Evolutionary conservation across 2,113 vertebrate species (phyloP).

Genomic region (Notiomystis cincta): DNA sequence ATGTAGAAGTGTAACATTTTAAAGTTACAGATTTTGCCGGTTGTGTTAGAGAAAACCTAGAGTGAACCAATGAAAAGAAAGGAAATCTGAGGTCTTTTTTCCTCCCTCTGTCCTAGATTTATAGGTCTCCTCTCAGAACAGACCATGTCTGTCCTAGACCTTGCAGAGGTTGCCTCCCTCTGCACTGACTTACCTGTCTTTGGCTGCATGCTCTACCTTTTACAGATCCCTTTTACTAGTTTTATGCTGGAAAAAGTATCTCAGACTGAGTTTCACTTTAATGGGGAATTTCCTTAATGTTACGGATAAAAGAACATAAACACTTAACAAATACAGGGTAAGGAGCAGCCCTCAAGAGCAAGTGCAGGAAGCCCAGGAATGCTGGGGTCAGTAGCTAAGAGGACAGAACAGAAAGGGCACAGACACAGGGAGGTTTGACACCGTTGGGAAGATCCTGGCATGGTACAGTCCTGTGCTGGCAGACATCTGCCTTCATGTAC

Average conservation of each 20-base stretch:
- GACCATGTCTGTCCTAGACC: background rate
- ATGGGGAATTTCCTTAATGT: background rate
- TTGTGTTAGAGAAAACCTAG: background rate
- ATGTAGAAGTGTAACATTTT: background rate
- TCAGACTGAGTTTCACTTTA: background rate
- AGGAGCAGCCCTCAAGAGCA: background rate
- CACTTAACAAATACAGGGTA: background rate
- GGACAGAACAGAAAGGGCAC: background rate
- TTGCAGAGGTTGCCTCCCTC: background rate
- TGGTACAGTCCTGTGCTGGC: background rate
- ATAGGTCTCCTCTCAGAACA: background rate
- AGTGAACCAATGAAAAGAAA: background rate
- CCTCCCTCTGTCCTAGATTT: background rate
- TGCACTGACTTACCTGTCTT: background rate
- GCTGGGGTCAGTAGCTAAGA: background rate
- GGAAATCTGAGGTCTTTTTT: background rate
- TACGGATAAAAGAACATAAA: background rate
- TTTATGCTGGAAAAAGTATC: background rate
- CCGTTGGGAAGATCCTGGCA: background rate
- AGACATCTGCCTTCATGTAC: background rate
- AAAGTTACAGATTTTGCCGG: rapidly evolving
- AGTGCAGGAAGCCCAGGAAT: background rate
- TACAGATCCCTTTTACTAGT: background rate
- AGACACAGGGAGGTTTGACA: background rate
- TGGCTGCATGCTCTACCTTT: background rate